These are phyloP conservation scores for Tryphoninae sp. DNA, from an alignment of 2,888 invertebrate species.

Conservation along the genomic window DNA sequence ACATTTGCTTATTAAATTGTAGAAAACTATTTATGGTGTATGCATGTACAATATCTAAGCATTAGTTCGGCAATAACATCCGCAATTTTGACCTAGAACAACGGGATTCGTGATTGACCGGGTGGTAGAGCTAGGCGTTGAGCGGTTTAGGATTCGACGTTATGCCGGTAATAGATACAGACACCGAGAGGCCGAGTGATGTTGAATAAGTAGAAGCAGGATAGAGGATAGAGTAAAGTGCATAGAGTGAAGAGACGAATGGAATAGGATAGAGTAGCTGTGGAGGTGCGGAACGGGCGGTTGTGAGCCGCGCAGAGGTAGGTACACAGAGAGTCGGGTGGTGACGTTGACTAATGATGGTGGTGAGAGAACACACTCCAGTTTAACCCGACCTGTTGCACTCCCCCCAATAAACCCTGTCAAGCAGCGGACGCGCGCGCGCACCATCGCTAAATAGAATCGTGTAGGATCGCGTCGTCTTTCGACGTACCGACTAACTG, in stretches of 20 bases:
- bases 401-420: constrained; percentile 79
- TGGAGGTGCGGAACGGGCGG: constrained; percentile 52
- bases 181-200: constrained; percentile 65
- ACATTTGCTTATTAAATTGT: too few species aligned
- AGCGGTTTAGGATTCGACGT: constrained; percentile 75
- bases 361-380: constrained; percentile 81
- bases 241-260: constrained; percentile 59
- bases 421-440: constrained; percentile 75
- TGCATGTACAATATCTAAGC: neutral
- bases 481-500: constrained; percentile 71
- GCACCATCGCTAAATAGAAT: constrained; percentile 77
- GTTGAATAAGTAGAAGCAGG: constrained; percentile 60
- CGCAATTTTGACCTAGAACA: constrained; percentile 63
- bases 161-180: constrained; percentile 76
- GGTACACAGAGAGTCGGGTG: constrained; percentile 69
- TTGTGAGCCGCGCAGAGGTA: constrained; percentile 43
- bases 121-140: constrained; percentile 67
- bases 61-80: constrained; percentile 39
- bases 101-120: constrained; percentile 38
- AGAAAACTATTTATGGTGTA: too few species aligned
- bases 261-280: constrained; percentile 61
- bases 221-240: constrained; percentile 58
- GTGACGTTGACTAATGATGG: constrained; percentile 81
- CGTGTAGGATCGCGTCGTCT: constrained; percentile 73
- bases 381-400: constrained; percentile 81